phyloP scores from a whole-genome alignment of 2,113 vertebrate species.

The Petroica traversi region DNA sequence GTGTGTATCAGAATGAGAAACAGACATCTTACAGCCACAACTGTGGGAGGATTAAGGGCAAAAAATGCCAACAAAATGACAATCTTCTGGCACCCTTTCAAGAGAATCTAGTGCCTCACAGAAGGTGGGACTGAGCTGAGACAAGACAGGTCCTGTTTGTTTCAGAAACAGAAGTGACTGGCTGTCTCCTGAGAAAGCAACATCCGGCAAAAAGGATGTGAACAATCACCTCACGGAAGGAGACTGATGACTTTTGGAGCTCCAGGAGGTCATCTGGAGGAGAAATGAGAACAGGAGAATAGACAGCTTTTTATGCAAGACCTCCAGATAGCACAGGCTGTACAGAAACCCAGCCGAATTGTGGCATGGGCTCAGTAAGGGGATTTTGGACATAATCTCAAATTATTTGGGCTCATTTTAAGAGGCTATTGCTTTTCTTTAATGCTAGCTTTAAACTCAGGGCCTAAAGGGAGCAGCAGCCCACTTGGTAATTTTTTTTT shows the following conservation, averaged over 20 bases:
- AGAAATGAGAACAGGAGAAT: neutral
- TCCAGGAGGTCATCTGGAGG: conserved; percentile 9
- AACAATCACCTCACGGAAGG: neutral
- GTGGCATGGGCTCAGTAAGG: neutral
- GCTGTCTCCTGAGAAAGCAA: conserved; percentile 18
- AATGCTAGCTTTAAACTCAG: neutral
- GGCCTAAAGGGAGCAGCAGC: neutral
- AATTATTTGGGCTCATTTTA: neutral
- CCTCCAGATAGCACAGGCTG: neutral
- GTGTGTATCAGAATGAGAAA: neutral
- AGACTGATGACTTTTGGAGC: conserved; percentile 1
- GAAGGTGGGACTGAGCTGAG: neutral
- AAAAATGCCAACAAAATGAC: neutral
- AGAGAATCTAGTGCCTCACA: neutral
- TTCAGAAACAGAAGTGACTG: conserved; percentile 15
- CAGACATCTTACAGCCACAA: neutral
- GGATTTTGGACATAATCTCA: neutral
- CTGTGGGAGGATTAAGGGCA: neutral
- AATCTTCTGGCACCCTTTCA: conserved; percentile 4
- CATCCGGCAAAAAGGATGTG: neutral
- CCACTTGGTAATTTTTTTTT: neutral
- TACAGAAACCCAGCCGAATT: neutral
- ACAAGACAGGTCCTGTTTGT: conserved; percentile 26
- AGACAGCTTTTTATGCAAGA: neutral
- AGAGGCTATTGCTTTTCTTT: neutral